Evolutionary conservation across 2,113 vertebrate species (phyloP), one percentile per base, ranked within the genome.

Genomic region (Lampris incognitus): DNA sequence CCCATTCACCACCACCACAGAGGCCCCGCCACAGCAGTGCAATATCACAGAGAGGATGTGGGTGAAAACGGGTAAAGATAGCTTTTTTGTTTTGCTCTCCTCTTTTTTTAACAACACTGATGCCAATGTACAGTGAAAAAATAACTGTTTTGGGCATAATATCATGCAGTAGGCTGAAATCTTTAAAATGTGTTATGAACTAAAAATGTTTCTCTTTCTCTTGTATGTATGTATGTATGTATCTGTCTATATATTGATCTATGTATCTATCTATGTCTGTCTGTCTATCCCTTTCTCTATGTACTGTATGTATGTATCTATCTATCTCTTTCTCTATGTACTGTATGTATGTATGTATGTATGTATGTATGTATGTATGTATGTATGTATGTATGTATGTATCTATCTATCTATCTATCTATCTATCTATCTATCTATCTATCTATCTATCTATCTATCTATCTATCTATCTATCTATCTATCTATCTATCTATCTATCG

Each of bases 61-160:
- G 95, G 89, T 98, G 59, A 98, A 95, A 94, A 97, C 96, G 95
- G 97, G 98, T 99, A 92, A 1, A 90, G 57, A 49, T 13, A 3
- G 39, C 2, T 39, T 69, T 66, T 40, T 37, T 42, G 49, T 64
- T 38, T 49, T 4, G 36, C 50, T 52, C 42, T 10, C 9, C 3
- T 39, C 40, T 61, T 37, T 2, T 64, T 11, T n/a, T 36, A 49
- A 6, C 1, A 41, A 41, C 11, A 0, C 11, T 5, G 0, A 39
- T n/a, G 42, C 59, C 41, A 58, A 70, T 38, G 6, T 9, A 6
- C 1, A 42, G 48, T n/a, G 4, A 41, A 41, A 1, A 10, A 39
- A 39, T 50, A n/a, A 8, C 5, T 49, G 51, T 3, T 54, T 54
- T 54, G 5, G n/a, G 2, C 5, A 13, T 13, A 13, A 2, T 13